phyloP scores from a whole-genome alignment of 2,888 invertebrate species.

The Teleogryllus oceanicus region DNA sequence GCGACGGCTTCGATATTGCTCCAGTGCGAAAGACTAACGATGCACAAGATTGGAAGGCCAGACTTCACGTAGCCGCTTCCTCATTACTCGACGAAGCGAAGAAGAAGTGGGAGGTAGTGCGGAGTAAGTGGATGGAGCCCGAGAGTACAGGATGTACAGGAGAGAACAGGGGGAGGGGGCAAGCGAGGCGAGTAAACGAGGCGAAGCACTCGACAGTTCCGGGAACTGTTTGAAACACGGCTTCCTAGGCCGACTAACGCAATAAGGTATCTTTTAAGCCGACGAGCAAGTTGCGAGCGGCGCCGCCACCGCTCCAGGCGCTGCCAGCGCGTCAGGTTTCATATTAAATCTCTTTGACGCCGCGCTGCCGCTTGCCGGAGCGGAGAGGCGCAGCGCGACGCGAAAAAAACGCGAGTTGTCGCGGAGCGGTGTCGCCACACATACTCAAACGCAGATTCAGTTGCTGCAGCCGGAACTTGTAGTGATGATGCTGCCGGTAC shows the following conservation, averaged over 20 bases:
- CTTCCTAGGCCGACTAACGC: no score
- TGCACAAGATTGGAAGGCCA: not conserved
- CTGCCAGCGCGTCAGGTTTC: not conserved
- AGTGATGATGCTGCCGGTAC: no score
- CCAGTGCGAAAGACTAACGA: not conserved
- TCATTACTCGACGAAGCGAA: not conserved
- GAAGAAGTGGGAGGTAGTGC: not conserved
- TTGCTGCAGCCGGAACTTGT: no score
- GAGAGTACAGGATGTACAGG: no score
- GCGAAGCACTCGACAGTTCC: no score
- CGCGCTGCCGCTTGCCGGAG: not conserved
- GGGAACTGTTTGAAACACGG: no score
- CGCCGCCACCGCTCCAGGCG: no score
- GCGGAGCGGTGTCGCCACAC: no score
- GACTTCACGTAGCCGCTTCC: slow-evolving; percentile 5
- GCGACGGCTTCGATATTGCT: not conserved
- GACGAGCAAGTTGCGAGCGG: no score
- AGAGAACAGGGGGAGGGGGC: not conserved
- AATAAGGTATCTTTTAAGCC: no score
- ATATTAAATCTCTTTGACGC: not conserved
- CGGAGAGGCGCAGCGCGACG: not conserved
- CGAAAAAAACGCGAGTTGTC: not conserved
- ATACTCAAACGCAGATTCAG: no score
- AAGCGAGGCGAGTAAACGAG: not conserved
- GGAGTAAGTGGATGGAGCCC: not conserved